A percentile compares a stretch with the other conserved stretches of the same genome.
Evolutionary conservation across 2,888 invertebrate genomes (phyloP).

Genomic region (Rotaria sp.): DNA sequence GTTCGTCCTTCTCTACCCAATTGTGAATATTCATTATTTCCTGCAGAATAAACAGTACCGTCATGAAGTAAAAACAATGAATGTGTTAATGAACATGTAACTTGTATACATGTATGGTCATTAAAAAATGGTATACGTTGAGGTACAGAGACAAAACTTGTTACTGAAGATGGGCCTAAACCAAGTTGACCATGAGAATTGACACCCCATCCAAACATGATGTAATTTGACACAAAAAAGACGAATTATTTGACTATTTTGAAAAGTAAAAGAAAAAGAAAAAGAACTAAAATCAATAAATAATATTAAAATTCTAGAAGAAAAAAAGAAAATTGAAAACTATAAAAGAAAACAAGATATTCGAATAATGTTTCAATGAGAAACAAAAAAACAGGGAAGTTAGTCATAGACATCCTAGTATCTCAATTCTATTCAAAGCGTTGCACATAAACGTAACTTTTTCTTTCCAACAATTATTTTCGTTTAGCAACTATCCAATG

Average conservation of each 20-base stretch:
- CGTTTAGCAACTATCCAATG: not conserved
- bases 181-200: constrained; percentile 71
- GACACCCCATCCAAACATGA: constrained; percentile 65
- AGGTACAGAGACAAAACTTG: constrained; percentile 46
- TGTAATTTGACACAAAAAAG: not conserved
- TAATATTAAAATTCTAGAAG: not conserved
- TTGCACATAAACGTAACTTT: not conserved
- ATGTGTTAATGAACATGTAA: constrained; percentile 75
- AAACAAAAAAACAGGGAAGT: not conserved
- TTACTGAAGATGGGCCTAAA: constrained; percentile 69
- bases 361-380: not conserved
- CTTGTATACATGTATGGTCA: constrained; percentile 41
- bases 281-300: not conserved
- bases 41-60: constrained; percentile 80
- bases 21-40: constrained; percentile 83
- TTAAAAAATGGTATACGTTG: constrained; percentile 23
- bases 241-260: not conserved
- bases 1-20: constrained; percentile 63
- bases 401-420: not conserved
- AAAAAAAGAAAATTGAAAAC: not conserved
- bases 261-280: not conserved
- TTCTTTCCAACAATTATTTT: not conserved
- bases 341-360: not conserved
- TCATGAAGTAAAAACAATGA: constrained; percentile 69
- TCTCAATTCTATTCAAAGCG: not conserved